phyloP scores from a whole-genome alignment of 2,888 invertebrate genomes.

The Sclerodermus sp. region DNA sequence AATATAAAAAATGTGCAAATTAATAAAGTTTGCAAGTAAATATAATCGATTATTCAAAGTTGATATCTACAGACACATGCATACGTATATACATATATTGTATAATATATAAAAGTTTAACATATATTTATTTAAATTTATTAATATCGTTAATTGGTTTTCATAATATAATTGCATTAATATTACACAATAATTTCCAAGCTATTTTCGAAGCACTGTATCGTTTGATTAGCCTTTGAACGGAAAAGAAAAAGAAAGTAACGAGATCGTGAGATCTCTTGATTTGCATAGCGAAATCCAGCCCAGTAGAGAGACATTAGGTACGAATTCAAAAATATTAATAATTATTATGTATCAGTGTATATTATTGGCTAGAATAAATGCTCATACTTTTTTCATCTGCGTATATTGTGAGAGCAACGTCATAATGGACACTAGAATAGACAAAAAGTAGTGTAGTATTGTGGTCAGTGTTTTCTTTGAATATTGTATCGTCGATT shows the following conservation, averaged over 20 bases:
- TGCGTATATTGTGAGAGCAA: constrained; percentile 52
- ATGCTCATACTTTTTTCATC: constrained; percentile 51
- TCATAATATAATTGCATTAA: no score
- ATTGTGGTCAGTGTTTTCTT: constrained; percentile 56
- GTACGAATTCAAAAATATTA: constrained; percentile 54
- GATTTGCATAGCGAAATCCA: constrained; percentile 56
- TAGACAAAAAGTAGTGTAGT: constrained; percentile 57
- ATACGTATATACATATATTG: no score
- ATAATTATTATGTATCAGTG: constrained; percentile 52
- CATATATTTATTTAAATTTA: constrained; percentile 4
- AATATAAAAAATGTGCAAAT: constrained; percentile 9
- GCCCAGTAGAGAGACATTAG: constrained; percentile 55
- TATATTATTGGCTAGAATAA: constrained; percentile 54
- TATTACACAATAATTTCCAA: no score
- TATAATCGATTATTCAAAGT: constrained; percentile 10
- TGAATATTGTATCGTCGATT: constrained; percentile 55
- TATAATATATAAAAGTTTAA: no score
- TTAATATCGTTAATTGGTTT: no score
- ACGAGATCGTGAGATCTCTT: constrained; percentile 39
- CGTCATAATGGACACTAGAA: constrained; percentile 52
- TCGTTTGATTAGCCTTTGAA: neutral
- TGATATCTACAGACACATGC: constrained; percentile 15
- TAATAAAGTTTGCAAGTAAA: constrained; percentile 3
- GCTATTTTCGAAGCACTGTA: neutral
- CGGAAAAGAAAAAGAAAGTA: constrained; percentile 26